Evolutionary conservation across 2,113 vertebrate genomes (phyloP).

Genomic region (Neogale vison): DNA sequence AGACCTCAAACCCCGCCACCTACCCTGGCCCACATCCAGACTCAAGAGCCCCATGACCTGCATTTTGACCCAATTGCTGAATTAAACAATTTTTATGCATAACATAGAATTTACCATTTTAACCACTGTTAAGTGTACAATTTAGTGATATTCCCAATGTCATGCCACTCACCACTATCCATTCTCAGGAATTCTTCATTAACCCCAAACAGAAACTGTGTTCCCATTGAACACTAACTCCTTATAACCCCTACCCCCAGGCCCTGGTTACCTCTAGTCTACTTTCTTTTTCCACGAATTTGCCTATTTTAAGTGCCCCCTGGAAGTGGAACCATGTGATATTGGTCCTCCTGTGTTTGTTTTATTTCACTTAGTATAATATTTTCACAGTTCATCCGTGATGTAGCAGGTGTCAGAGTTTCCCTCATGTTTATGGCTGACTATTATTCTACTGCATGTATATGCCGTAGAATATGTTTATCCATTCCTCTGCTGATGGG

Average conservation of each 20-base stretch:
- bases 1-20: neutral
- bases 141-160: neutral
- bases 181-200: neutral
- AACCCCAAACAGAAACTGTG: neutral
- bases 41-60: neutral
- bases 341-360: neutral
- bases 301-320: neutral
- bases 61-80: neutral
- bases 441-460: neutral
- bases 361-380: neutral
- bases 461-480: constrained; percentile 46
- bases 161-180: neutral
- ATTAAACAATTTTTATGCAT: neutral
- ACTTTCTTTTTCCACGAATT: neutral
- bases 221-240: neutral
- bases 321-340: neutral
- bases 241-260: neutral
- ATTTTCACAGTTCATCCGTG: neutral
- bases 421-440: neutral
- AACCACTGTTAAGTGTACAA: neutral
- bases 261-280: neutral
- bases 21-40: no score
- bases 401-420: neutral
- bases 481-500: neutral
- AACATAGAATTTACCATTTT: neutral